A percentile compares a stretch with the other conserved stretches of the same genome.
phyloP scores from a whole-genome alignment of 2,113 vertebrate genomes.

The Mormyrus iriodes region DNA sequence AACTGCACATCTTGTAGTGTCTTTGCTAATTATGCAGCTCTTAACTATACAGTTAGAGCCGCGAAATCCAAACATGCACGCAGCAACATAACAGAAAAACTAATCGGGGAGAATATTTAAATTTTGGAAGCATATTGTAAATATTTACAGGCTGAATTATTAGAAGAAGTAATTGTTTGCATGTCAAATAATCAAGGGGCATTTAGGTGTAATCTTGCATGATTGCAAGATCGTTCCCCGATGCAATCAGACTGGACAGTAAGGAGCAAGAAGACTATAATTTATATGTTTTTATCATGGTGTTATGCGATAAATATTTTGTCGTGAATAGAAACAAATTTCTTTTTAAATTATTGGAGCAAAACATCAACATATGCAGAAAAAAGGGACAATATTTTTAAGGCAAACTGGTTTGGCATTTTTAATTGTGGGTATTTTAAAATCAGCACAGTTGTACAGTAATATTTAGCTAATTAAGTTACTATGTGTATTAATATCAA shows the following conservation, averaged over 20 bases:
- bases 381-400: neutral
- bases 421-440: neutral
- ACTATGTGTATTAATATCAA: neutral
- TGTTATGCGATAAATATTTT: neutral
- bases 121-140: neutral
- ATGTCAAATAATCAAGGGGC: neutral
- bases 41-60: neutral
- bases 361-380: neutral
- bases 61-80: neutral
- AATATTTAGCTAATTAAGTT: neutral
- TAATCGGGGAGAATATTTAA: neutral
- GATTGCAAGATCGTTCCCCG: neutral
- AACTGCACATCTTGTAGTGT: neutral
- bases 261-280: neutral
- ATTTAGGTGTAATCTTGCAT: neutral
- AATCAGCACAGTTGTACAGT: neutral
- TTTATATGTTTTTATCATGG: neutral
- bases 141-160: neutral
- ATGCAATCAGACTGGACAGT: neutral
- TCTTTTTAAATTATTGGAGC: neutral
- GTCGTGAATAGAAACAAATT: neutral
- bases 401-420: neutral
- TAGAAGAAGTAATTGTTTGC: neutral
- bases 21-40: neutral
- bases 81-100: neutral